Base-by-base conservation (phyloP, 2,797 vertebrate species). In the Synaphobranchus kaupii region DNA sequence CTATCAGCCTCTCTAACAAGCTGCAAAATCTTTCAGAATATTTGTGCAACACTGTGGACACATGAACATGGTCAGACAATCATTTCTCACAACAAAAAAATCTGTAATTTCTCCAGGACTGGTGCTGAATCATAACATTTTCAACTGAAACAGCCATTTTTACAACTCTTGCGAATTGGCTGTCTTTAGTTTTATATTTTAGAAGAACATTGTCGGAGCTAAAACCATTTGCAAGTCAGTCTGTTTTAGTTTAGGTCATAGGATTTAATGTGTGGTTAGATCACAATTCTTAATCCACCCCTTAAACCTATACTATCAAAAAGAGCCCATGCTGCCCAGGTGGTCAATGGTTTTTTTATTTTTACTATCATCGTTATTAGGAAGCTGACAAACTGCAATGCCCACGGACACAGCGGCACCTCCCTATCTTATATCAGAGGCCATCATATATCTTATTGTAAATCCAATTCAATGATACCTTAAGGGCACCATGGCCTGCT, bases 171-270 rank as follows among this genome's bases (percentile, higher is more conserved):
- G 63, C n/a, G 6, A 15, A 60, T 60, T 60, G 13, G 58, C 58
- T 60, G 58, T 17, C 15, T 20, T 60, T 1, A 4, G 10, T 20
- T 20, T 15, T 60, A 39, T 39, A 39, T 39, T 0, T 39, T 52
- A 52, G 50, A 87, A 88, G 82, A 44, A 7, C 58, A 8, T 78
- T 87, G 17, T 85, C 84, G 0, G 84, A 63, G 34, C n/a, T 90
- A n/a, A 87, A 2, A n/a, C 4, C 50, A 10, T 52, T 52, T 52
- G 73, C 10, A 80, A 31, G 66, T 66, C 17, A 0, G 10, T 1
- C 0, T 12, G 60, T 63, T 63, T 28, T 28, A 71, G 28, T 71
- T 71, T 66, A 66, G 28, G 28, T 71, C 28, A 34, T 66, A 13
- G 3, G n/a, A 71, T 71, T 34, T 31, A 9, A 71, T 71, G 31